phyloP scores from a whole-genome alignment of 2,797 vertebrate genomes.

The Sebastes hubbsi region DNA sequence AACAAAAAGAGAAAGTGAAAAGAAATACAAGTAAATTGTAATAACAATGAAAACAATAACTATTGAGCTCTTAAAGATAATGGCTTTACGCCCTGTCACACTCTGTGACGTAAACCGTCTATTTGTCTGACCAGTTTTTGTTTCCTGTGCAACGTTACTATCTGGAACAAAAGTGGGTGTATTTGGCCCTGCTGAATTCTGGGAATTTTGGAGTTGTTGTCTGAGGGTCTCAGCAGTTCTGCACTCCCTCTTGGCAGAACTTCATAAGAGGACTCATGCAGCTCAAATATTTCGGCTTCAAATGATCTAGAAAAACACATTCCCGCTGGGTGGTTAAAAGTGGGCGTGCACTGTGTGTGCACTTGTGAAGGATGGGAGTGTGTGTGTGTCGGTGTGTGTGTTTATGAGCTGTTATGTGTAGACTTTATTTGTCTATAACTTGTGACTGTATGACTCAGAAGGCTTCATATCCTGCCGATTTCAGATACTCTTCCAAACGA shows the following conservation, averaged over 20 bases:
- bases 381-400: constrained; percentile 29
- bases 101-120: constrained; percentile 26
- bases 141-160: constrained; percentile 65
- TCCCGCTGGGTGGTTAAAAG: constrained; percentile 77
- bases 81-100: background rate
- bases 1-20: background rate
- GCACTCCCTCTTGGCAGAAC: constrained; percentile 76
- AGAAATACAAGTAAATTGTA: background rate
- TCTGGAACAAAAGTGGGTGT: constrained; percentile 72
- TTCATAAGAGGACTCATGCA: constrained; percentile 81
- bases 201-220: constrained; percentile 81
- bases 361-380: constrained; percentile 43
- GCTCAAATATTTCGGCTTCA: constrained; percentile 84
- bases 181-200: constrained; percentile 80
- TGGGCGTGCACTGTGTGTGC: constrained; percentile 63
- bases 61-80: background rate
- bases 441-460: constrained; percentile 39
- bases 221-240: constrained; percentile 80
- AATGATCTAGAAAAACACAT: constrained; percentile 82
- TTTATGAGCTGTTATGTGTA: constrained; percentile 49
- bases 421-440: constrained; percentile 71
- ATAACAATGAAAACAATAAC: background rate
- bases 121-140: constrained; percentile 40
- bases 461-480: constrained; percentile 34
- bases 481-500: constrained; percentile 50